Evolutionary conservation across 2,797 vertebrate genomes (phyloP).

Genomic region (Lithobates pipiens): DNA sequence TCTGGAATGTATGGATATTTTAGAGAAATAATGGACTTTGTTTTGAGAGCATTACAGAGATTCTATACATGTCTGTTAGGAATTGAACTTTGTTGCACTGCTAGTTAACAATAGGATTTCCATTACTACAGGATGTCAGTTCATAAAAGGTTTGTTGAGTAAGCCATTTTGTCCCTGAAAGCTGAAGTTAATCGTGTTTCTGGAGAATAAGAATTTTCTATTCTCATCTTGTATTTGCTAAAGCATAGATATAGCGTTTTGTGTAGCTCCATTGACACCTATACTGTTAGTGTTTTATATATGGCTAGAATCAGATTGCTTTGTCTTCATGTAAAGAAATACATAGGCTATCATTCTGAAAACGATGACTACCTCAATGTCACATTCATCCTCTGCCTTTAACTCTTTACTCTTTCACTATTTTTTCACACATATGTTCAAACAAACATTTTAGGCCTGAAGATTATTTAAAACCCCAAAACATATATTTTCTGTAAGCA

Average conservation of each 20-base stretch:
- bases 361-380: too few species aligned
- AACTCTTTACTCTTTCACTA: too few species aligned
- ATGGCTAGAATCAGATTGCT: background rate
- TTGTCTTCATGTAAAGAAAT: background rate
- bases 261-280: background rate
- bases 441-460: too few species aligned
- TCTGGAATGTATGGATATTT: background rate
- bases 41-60: background rate
- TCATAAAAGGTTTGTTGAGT: conserved; percentile 24
- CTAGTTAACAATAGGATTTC: conserved; percentile 32
- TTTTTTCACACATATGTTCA: too few species aligned
- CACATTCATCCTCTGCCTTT: too few species aligned
- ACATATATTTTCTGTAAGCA: too few species aligned
- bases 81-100: conserved; percentile 30
- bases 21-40: conserved; percentile 2
- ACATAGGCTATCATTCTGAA: too few species aligned
- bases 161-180: conserved; percentile 20
- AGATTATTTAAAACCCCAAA: too few species aligned
- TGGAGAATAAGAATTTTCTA: background rate
- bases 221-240: background rate
- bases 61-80: conserved; percentile 17
- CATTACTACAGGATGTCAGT: conserved; percentile 27
- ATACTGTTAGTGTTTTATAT: background rate
- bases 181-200: background rate
- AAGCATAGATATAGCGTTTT: background rate